Percentiles rank a stretch among this genome's conserved stretches.
phyloP scores from a whole-genome alignment of 2,888 invertebrate genomes.

The Resseliella maxima region DNA sequence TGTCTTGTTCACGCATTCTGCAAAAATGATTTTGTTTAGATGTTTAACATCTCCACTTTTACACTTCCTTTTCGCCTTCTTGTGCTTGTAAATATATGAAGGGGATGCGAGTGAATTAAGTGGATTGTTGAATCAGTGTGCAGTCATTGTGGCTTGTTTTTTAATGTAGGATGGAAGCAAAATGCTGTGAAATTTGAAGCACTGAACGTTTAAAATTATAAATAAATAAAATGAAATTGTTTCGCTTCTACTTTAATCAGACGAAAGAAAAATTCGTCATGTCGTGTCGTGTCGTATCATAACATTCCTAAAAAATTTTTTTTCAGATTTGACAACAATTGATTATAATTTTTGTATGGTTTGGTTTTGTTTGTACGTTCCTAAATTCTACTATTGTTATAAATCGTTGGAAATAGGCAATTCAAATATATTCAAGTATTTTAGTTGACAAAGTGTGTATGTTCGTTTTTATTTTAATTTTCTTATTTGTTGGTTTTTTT shows the following conservation, averaged over 20 bases:
- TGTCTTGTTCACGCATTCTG: neutral
- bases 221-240: too few species aligned
- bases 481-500: neutral
- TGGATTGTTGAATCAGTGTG: neutral
- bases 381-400: neutral
- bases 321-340: slow-evolving; percentile 23
- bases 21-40: neutral
- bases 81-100: too few species aligned
- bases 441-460: neutral
- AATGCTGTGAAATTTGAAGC: too few species aligned
- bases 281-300: neutral
- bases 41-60: too few species aligned
- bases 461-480: neutral
- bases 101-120: neutral
- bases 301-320: neutral
- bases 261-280: too few species aligned
- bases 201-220: too few species aligned
- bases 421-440: neutral
- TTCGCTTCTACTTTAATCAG: too few species aligned
- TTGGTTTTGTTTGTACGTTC: slow-evolving; percentile 28
- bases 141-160: too few species aligned
- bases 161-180: too few species aligned
- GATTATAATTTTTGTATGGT: too few species aligned
- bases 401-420: slow-evolving; percentile 51
- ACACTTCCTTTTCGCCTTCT: too few species aligned